A percentile compares a stretch with the other conserved stretches of the same genome.
These are phyloP conservation scores for Tipula helvola DNA, from an alignment of 2,888 invertebrate species.

Conservation along the genomic window DNA sequence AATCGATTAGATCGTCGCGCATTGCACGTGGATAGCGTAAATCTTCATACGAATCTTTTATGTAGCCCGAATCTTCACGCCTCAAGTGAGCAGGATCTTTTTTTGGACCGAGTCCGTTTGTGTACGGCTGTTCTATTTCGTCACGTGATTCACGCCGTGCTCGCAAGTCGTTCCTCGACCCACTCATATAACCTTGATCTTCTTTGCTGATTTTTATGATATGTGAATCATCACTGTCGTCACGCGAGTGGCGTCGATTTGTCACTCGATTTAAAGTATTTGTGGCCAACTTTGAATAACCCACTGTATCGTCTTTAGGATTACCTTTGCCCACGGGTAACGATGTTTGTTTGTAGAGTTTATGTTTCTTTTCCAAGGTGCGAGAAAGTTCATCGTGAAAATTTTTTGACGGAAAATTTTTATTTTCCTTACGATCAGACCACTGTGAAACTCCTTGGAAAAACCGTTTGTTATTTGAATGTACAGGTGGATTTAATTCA, in stretches of 20 bases:
- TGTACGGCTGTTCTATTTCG: slow-evolving; percentile 18
- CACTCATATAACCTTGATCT: slow-evolving; percentile 25
- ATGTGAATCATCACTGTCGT: slow-evolving; percentile 29
- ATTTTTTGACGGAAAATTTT: slow-evolving; percentile 33
- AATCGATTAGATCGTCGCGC: slow-evolving; percentile 37
- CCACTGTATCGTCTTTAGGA: slow-evolving; percentile 26
- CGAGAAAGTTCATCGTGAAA: slow-evolving; percentile 34
- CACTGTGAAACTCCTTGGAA: slow-evolving; percentile 69
- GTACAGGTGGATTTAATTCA: slow-evolving; percentile 31
- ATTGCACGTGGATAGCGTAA: slow-evolving; percentile 16
- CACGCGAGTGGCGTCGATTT: slow-evolving; percentile 27
- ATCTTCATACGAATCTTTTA: slow-evolving; percentile 24
- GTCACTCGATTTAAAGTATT: slow-evolving; percentile 24
- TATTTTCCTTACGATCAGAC: slow-evolving; percentile 50
- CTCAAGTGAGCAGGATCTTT: slow-evolving; percentile 18
- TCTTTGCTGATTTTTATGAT: slow-evolving; percentile 26
- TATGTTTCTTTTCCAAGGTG: slow-evolving; percentile 31
- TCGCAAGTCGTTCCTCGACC: slow-evolving; percentile 25
- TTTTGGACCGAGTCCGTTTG: background rate
- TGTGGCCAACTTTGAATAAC: slow-evolving; percentile 24
- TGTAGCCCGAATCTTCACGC: slow-evolving; percentile 24
- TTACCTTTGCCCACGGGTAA: slow-evolving; percentile 16
- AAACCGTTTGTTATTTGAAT: slow-evolving; percentile 39
- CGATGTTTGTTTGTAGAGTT: slow-evolving; percentile 15
- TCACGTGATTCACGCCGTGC: slow-evolving; percentile 23